Conservation (phyloP, 2,113 vertebrate genomes). For the Gila orcuttii region DNA sequence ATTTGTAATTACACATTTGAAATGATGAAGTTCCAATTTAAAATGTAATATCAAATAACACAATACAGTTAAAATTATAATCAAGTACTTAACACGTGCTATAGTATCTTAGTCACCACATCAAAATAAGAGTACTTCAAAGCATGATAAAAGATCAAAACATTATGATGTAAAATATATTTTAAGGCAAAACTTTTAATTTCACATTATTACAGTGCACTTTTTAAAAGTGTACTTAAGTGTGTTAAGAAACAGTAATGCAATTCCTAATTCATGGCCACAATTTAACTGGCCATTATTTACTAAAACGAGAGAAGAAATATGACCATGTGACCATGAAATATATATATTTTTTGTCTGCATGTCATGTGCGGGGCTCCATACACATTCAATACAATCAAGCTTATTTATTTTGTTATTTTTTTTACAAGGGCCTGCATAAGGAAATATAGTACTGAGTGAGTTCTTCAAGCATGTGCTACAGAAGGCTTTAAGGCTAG, state of each 20-base stretch:
- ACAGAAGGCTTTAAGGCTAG: neutral
- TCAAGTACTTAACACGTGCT: neutral
- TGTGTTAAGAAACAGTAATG: no score
- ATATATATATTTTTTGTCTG: no score
- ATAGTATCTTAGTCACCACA: neutral
- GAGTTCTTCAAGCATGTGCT: constrained; percentile 22
- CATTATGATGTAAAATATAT: neutral
- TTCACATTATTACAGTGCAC: neutral
- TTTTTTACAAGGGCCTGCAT: neutral
- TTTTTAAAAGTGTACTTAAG: neutral
- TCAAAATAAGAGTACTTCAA: neutral
- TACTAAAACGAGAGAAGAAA: neutral
- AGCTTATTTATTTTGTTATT: neutral
- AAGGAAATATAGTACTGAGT: neutral
- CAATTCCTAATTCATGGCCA: no score
- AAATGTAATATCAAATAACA: neutral
- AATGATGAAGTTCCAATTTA: neutral
- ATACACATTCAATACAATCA: neutral
- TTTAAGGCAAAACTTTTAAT: neutral
- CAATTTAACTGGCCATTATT: no score
- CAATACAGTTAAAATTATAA: neutral
- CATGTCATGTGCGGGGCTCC: no score
- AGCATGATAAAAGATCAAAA: neutral
- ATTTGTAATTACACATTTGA: neutral
- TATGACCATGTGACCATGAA: no score